A percentile compares a stretch with the other conserved stretches of the same genome.
These are phyloP conservation scores for Eilema caniola DNA, from an alignment of 2,888 invertebrate genomes.

Conservation along the genomic window DNA sequence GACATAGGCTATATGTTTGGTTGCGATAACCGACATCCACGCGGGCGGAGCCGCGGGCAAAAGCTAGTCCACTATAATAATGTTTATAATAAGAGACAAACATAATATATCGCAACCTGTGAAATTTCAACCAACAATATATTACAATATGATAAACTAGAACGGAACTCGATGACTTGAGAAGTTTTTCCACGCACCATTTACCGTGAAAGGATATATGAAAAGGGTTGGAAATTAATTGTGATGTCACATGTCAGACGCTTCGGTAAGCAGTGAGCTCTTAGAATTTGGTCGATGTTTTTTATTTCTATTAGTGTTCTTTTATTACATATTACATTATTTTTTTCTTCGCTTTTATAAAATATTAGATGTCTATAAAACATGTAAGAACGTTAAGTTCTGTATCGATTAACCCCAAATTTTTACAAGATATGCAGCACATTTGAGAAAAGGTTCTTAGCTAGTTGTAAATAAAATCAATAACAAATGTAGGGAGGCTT, in stretches of 20 bases:
- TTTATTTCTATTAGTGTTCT: constrained; percentile 35
- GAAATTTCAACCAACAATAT: constrained; percentile 34
- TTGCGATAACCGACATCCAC: too few relatives aligned
- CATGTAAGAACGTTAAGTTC: too few relatives aligned
- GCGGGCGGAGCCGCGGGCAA: too few relatives aligned
- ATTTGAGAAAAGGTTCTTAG: too few relatives aligned
- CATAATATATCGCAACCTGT: constrained; percentile 24
- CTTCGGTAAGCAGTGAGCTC: constrained; percentile 42
- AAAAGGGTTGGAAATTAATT: constrained; percentile 74
- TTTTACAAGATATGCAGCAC: too few relatives aligned
- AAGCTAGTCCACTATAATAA: too few relatives aligned
- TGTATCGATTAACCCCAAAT: too few relatives aligned
- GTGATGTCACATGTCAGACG: constrained; percentile 72
- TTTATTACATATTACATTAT: background rate
- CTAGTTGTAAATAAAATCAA: too few relatives aligned
- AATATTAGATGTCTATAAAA: background rate
- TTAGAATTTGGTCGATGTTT: constrained; percentile 33
- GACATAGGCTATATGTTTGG: too few relatives aligned
- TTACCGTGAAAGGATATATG: constrained; percentile 66
- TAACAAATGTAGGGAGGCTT: too few relatives aligned
- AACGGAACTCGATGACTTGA: constrained; percentile 53
- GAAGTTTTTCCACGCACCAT: constrained; percentile 72
- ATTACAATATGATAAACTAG: constrained; percentile 45
- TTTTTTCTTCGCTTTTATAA: background rate
- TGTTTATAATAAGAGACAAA: background rate